These are phyloP conservation scores for Drosophila pallidifrons DNA, from an alignment of 1,140 invertebrate species.

Conservation along the genomic window DNA sequence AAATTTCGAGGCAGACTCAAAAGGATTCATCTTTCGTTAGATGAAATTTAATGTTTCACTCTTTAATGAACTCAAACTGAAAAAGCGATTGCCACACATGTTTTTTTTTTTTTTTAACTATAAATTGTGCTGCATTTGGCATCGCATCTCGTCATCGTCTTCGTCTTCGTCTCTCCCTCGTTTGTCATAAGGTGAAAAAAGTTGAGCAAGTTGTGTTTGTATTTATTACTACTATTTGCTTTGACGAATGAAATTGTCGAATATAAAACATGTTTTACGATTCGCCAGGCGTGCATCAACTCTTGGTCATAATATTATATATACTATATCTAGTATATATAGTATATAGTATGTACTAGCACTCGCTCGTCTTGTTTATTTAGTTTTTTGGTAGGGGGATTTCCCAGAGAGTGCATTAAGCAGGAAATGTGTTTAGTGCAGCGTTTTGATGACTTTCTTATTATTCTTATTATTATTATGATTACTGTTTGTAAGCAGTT, in stretches of 20 bases:
- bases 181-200: background rate
- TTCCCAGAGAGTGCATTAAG: background rate
- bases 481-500: constrained; percentile 10
- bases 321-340: too few relatives aligned
- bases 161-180: too few relatives aligned
- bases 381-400: background rate
- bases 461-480: constrained; percentile 14
- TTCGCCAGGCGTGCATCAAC: background rate
- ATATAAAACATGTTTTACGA: background rate
- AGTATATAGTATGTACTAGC: too few relatives aligned
- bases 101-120: too few relatives aligned
- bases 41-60: too few relatives aligned
- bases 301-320: background rate
- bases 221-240: background rate
- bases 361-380: too few relatives aligned
- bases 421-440: constrained; percentile 1
- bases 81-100: too few relatives aligned
- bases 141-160: too few relatives aligned
- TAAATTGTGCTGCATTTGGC: too few relatives aligned
- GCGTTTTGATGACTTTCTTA: constrained; percentile 9
- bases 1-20: background rate
- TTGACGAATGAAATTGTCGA: background rate
- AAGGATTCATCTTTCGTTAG: too few relatives aligned
- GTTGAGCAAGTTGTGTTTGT: background rate
- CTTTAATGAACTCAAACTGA: too few relatives aligned